Evolutionary conservation across 2,888 invertebrate genomes (phyloP).

Genomic region (Mycalesis mineus): DNA sequence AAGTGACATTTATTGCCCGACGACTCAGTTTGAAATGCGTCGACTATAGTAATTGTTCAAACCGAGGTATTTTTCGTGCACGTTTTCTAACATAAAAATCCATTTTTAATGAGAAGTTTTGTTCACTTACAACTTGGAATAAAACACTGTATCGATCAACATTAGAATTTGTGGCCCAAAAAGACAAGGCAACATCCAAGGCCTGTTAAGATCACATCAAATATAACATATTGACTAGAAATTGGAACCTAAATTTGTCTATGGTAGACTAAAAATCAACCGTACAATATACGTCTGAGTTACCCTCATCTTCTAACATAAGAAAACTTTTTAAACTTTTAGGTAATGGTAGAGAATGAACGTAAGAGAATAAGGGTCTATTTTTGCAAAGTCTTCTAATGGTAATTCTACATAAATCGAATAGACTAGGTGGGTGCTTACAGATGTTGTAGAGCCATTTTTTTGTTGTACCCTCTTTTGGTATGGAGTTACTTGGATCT

Average conservation of each 20-base stretch:
- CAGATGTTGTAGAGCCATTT: constrained; percentile 61
- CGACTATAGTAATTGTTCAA: no score
- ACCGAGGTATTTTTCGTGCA: no score
- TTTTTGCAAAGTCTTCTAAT: constrained; percentile 56
- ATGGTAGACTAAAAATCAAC: neutral
- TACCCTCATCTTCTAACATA: constrained; percentile 72
- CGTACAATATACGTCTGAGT: constrained; percentile 6
- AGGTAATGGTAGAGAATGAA: constrained; percentile 73
- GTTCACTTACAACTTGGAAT: no score
- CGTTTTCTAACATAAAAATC: no score
- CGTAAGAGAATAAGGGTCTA: constrained; percentile 55
- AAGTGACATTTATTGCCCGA: no score
- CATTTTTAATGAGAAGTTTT: no score
- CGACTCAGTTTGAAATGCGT: no score
- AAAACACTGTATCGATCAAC: no score
- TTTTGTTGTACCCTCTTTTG: constrained; percentile 45
- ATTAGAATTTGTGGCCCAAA: no score
- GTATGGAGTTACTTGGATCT: constrained; percentile 30
- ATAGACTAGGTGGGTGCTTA: constrained; percentile 70
- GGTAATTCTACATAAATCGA: constrained; percentile 78
- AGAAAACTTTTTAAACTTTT: constrained; percentile 75
- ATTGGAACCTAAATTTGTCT: neutral
- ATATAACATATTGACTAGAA: neutral
- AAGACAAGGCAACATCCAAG: no score
- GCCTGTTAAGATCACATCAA: no score